Conservation (phyloP, 2,888 invertebrate genomes). For the Scotopteryx bipunctaria region DNA sequence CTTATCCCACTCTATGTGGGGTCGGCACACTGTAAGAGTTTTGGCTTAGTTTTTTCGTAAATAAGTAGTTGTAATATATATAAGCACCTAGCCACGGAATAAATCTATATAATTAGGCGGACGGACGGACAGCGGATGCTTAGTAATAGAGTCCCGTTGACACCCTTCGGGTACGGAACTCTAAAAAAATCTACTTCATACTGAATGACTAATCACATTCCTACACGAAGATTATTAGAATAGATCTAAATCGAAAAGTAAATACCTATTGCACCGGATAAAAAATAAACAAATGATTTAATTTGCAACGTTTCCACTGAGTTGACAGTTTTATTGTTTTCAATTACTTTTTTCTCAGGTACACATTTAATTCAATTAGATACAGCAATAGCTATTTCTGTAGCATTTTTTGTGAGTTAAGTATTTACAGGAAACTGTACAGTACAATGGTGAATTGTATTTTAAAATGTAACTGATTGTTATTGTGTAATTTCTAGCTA, state of each 20-base stretch:
- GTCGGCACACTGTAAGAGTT: too few species aligned
- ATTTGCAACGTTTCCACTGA: constrained; percentile 44
- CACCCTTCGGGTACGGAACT: too few species aligned
- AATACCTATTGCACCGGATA: constrained; percentile 14
- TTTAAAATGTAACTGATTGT: too few species aligned
- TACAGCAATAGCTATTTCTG: constrained; percentile 33
- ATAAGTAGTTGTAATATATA: too few species aligned
- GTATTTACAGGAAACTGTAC: neutral
- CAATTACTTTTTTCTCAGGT: constrained; percentile 29
- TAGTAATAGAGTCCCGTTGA: too few species aligned
- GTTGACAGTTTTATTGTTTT: constrained; percentile 32
- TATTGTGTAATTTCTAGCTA: too few species aligned
- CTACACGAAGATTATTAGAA: constrained; percentile 49
- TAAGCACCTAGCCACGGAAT: too few species aligned
- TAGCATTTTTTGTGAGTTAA: constrained; percentile 19
- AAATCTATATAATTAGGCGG: neutral
- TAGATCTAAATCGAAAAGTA: constrained; percentile 34
- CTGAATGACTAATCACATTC: constrained; percentile 44
- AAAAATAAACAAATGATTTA: constrained; percentile 44
- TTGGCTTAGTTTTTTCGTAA: too few species aligned
- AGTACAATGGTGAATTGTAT: too few species aligned
- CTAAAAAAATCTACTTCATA: constrained; percentile 4
- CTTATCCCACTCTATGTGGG: too few species aligned
- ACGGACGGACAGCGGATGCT: too few species aligned
- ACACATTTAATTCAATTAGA: constrained; percentile 47